These are phyloP conservation scores for Apodemus agrarius DNA, from an alignment of 2,797 vertebrate species.

Conservation along the genomic window DNA sequence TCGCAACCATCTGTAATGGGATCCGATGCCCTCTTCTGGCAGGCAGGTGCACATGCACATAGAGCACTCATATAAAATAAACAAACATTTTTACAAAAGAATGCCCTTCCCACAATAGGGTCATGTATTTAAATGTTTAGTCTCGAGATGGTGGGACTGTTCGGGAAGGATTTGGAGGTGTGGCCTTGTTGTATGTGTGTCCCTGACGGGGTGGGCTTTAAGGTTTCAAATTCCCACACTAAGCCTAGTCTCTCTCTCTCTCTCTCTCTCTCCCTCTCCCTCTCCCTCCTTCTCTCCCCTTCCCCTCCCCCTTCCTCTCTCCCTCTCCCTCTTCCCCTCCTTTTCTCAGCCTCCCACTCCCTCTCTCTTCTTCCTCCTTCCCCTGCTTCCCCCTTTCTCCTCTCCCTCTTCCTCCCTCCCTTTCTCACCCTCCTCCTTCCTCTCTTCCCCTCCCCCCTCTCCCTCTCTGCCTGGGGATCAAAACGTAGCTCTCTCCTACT, in stretches of 20 bases:
- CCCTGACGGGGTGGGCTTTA: neutral
- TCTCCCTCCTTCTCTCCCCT: neutral
- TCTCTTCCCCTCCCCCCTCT: too few relatives aligned
- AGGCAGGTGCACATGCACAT: neutral
- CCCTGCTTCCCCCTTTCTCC: too few relatives aligned
- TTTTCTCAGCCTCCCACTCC: too few relatives aligned
- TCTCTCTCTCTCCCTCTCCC: neutral
- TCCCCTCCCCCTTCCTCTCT: accelerated
- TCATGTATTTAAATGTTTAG: neutral
- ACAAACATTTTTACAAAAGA: too few relatives aligned
- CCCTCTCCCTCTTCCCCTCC: neutral
- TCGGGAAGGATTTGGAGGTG: neutral
- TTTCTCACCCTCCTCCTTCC: too few relatives aligned
- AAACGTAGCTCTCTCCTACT: too few relatives aligned
- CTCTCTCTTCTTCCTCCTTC: too few relatives aligned
- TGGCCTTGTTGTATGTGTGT: neutral
- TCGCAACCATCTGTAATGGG: neutral
- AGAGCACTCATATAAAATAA: neutral
- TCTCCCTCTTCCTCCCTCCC: too few relatives aligned
- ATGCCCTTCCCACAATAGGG: neutral
- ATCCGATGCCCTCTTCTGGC: neutral
- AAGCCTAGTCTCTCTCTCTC: neutral
- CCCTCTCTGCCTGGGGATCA: neutral
- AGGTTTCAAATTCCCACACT: neutral
- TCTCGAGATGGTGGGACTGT: too few relatives aligned